Percentiles rank a stretch among this genome's conserved stretches.
phyloP scores from a whole-genome alignment of 2,797 vertebrate species.

The Hydrocynus forskahlii region DNA sequence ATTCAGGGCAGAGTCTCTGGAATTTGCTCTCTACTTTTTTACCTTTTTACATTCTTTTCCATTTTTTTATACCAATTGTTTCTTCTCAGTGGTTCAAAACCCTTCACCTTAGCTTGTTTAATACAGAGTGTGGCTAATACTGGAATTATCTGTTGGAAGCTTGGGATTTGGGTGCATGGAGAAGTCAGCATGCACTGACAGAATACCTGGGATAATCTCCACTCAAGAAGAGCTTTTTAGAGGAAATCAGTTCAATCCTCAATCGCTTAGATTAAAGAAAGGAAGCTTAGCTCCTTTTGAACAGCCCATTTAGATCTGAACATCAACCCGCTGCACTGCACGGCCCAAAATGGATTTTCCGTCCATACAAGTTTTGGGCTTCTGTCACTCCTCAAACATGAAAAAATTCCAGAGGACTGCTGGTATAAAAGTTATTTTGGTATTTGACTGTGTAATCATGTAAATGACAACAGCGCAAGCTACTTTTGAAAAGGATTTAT shows the following conservation, averaged over 20 bases:
- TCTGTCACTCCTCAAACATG: background rate
- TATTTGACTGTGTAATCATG: background rate
- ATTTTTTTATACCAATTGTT: background rate
- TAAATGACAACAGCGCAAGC: background rate
- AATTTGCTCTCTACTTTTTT: constrained; percentile 19
- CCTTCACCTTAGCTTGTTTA: constrained; percentile 10
- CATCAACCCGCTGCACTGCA: background rate
- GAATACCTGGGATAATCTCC: constrained; percentile 19
- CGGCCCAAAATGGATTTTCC: background rate
- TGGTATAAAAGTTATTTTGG: background rate
- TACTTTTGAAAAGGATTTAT: background rate
- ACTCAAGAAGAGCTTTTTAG: constrained; percentile 26
- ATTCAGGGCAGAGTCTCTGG: constrained; percentile 47
- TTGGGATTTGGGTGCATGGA: background rate
- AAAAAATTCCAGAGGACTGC: background rate
- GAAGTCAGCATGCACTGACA: background rate
- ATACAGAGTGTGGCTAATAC: background rate
- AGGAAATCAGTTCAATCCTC: background rate
- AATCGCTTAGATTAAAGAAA: background rate
- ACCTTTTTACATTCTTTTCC: background rate
- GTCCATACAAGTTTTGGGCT: background rate
- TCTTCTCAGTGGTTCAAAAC: constrained; percentile 6
- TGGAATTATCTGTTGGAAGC: background rate
- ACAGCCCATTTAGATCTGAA: too few species aligned
- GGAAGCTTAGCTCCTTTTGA: background rate